Evolutionary conservation across 2,113 vertebrate species (phyloP), one percentile per base, ranked within the genome.

Genomic region (Brevimyrus niger): DNA sequence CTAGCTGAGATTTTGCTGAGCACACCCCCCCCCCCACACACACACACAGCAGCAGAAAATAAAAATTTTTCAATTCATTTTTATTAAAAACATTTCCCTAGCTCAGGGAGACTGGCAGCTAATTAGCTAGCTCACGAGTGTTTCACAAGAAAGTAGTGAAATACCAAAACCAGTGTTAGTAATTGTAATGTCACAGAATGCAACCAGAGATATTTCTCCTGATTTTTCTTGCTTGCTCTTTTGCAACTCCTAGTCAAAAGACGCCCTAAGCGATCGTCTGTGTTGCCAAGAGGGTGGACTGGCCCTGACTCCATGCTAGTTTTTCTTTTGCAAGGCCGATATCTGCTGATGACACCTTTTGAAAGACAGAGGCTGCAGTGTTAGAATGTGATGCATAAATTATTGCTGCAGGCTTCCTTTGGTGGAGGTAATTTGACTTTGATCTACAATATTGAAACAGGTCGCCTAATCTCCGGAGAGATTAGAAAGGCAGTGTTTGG

Each of bases 331-430:
- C 23, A 86, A 35, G 23, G 6, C n/a, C 31, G 9, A 86, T 35
- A 86, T 86, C 47, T 35, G n/a, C 50, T 53, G 85, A 87, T 17
- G 50, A 47, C 10, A 31, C 50, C 85, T 87, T 87, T 53, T 87
- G 85, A 87, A 51, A 53, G 50, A 38, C n/a, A 17, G 47, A 87
- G n/a, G n/a, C 50, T 53, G 27, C 85, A 87, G 17, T 87, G 85
- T 38, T 87, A 87, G 50, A 87, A 55, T 87, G 85, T n/a, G 19
- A 35, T 17, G 50, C 47, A 35, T 87, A 87, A 87, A 55, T 87
- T 87, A 47, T 53, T 17, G 50, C 50, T 87, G 85, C 21, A 87
- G 50, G 85, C 85, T 87, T 50, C 85, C 85, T 87, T 86, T 55
- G 85, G 27, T 87, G 48, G 19, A 87, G 31, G 31, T 87, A 51